Percentiles rank a stretch among this genome's conserved stretches.
These are phyloP conservation scores for Hyperopisus bebe DNA, from an alignment of 2,113 vertebrate genomes.

Conservation along the genomic window DNA sequence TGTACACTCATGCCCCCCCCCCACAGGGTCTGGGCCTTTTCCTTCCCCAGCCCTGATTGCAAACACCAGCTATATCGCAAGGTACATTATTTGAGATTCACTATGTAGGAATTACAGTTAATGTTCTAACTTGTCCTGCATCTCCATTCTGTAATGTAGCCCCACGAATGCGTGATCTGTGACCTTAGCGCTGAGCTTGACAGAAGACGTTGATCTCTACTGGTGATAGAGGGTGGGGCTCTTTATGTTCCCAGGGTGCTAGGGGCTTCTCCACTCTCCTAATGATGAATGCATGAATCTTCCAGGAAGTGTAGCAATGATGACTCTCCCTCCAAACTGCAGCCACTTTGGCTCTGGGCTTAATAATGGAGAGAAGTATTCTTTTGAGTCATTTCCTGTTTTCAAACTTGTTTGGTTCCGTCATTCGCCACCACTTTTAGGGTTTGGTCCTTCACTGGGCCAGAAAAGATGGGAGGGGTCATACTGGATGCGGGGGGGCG, in stretches of 20 bases:
- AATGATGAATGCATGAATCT: neutral
- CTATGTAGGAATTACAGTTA: neutral
- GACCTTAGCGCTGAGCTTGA: neutral
- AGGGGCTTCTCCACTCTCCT: neutral
- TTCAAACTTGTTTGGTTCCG: neutral
- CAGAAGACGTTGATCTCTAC: neutral
- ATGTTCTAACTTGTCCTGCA: neutral
- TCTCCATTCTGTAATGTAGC: neutral
- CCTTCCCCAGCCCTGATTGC: neutral
- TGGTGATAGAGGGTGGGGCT: neutral
- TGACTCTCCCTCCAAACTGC: neutral
- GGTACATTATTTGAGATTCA: neutral
- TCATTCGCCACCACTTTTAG: neutral
- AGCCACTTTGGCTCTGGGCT: neutral
- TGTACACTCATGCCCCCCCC: neutral
- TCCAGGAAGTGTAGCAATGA: neutral
- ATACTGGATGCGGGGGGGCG: neutral
- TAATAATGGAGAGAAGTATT: neutral
- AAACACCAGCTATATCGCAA: neutral
- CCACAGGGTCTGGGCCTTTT: neutral
- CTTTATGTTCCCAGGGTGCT: neutral
- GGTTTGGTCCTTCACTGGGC: neutral
- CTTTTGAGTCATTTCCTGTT: slow-evolving; percentile 11
- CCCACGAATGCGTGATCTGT: neutral
- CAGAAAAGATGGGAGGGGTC: neutral